phyloP scores from a whole-genome alignment of 2,888 invertebrate genomes.

The Villa cingulata region DNA sequence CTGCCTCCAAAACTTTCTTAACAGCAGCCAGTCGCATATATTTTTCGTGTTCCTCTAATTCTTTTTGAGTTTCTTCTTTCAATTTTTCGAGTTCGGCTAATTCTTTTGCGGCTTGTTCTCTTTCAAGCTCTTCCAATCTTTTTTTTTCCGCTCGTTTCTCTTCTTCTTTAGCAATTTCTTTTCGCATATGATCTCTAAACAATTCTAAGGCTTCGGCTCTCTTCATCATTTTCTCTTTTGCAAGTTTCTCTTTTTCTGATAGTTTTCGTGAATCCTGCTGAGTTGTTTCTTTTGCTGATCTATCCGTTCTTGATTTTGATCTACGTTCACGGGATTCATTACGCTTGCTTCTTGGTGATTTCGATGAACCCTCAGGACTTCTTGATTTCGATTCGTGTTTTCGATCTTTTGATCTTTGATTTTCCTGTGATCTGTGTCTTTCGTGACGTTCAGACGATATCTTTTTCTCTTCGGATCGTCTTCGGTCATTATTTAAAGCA shows the following conservation, averaged over 20 bases:
- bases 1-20: conserved; percentile 16
- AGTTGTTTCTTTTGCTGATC: conserved; percentile 2
- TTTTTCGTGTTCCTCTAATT: conserved; percentile 29
- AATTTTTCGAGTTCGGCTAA: conserved; percentile 31
- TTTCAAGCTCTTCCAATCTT: conserved; percentile 29
- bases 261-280: background rate
- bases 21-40: conserved; percentile 19
- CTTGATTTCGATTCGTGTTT: conserved; percentile 22
- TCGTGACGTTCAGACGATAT: background rate
- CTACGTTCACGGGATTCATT: conserved; percentile 10
- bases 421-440: background rate
- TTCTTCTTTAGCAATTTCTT: conserved; percentile 42
- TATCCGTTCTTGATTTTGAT: conserved; percentile 14
- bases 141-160: conserved; percentile 41
- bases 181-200: conserved; percentile 47
- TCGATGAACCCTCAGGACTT: conserved; percentile 11
- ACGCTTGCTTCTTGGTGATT: conserved; percentile 1
- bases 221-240: conserved; percentile 34
- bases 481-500: background rate
- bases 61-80: conserved; percentile 31
- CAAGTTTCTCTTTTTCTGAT: conserved; percentile 26
- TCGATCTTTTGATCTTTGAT: conserved; percentile 5
- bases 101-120: conserved; percentile 29
- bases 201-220: conserved; percentile 39
- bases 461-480: conserved; percentile 12